phyloP scores from a whole-genome alignment of 2,113 vertebrate species.

The Urocitellus parryii region DNA sequence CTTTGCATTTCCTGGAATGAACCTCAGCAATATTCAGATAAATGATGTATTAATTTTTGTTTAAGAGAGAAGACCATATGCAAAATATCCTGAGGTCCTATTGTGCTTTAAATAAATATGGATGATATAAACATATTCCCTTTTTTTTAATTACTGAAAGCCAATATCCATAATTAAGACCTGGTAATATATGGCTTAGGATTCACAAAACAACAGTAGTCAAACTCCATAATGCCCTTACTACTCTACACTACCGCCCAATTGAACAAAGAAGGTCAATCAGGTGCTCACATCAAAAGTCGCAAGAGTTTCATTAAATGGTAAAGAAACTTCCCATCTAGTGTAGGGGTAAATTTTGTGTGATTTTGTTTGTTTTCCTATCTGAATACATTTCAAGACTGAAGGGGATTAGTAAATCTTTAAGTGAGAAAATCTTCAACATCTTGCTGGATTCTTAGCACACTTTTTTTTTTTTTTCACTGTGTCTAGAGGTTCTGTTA shows the following conservation, averaged over 20 bases:
- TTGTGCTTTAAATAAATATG: slow-evolving; percentile 48
- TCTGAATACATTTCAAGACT: slow-evolving; percentile 27
- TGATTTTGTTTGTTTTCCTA: neutral
- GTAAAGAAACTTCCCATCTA: neutral
- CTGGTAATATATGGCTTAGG: neutral
- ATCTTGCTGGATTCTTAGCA: slow-evolving; percentile 14
- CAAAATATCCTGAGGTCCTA: neutral
- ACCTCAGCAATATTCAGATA: slow-evolving; percentile 56
- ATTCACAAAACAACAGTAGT: neutral
- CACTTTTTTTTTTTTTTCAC: neutral
- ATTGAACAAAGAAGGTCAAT: neutral
- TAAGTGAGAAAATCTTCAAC: slow-evolving; percentile 52
- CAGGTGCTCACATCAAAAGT: neutral
- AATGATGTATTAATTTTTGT: slow-evolving; percentile 38
- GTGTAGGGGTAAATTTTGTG: neutral
- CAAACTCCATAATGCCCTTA: neutral
- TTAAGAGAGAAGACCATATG: slow-evolving; percentile 55
- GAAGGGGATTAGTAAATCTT: neutral
- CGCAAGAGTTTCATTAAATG: neutral
- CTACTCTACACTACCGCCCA: neutral
- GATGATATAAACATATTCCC: neutral
- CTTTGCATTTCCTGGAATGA: slow-evolving; percentile 59
- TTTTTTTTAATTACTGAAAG: neutral
- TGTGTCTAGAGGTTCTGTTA: slow-evolving; percentile 28
- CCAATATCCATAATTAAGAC: neutral